Evolutionary conservation across 2,113 vertebrate species (phyloP), one percentile per base, ranked within the genome.

Genomic region (Coryphaenoides rupestris): DNA sequence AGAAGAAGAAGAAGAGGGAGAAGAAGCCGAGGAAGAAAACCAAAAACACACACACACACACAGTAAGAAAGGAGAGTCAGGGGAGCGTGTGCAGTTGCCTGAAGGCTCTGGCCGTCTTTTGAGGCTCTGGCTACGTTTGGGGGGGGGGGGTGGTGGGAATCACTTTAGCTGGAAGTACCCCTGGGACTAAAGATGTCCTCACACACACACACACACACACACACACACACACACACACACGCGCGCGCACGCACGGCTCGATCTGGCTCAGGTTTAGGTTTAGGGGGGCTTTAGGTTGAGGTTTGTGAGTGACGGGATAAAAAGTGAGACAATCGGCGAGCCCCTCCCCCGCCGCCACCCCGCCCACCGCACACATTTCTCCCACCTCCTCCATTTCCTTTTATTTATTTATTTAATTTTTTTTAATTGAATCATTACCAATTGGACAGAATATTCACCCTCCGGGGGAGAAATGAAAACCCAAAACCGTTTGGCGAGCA

Each of bases 61-160:
- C 71, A 78, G 71, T 62, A 82, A 86, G 89, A 90, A 89, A 92
- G 89, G 90, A 90, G 89, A 92, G 89, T 90, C 88, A 89, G 89
- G 85, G 84, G 91, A 90, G 90, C 90, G 84, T 91, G 89, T 90
- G 89, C 88, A 88, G 88, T 91, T 92, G 91, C 90, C 89, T 81
- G 89, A 90, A n/a, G 89, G 91, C 88, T 84, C 86, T 87, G 90
- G 89, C 87, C 78, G 78, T 85, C 79, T 82, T 84, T 82, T 79
- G 86, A n/a, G n/a, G n/a, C 82, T 88, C 83, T 85, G 83, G 79
- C 89, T 86, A 87, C 82, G 79, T 45, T 45, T 45, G 40, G 40
- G 40, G 40, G n/a, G 40, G 40, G 40, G 40, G 40, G 40, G 40
- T 45, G 4, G 40, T 45, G 40, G 40, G 40, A 13, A 13, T 45